These are phyloP conservation scores for Mirounga angustirostris DNA, from an alignment of 2,113 vertebrate genomes.

Conservation along the genomic window DNA sequence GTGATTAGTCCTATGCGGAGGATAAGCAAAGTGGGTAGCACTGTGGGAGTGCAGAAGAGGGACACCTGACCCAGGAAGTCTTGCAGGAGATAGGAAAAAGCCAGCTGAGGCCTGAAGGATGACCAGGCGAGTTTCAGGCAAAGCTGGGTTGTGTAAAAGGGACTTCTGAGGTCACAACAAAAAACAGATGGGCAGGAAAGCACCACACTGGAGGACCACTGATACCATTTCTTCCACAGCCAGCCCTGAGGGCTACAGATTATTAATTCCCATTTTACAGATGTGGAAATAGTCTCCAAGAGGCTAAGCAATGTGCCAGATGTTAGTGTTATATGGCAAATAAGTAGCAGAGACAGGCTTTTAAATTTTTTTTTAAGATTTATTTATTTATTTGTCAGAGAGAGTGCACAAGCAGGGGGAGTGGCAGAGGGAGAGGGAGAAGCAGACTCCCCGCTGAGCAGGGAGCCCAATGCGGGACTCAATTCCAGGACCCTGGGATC, in stretches of 20 bases:
- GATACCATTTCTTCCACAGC: neutral
- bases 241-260: neutral
- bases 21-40: too few species aligned
- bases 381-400: too few species aligned
- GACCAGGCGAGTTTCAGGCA: neutral
- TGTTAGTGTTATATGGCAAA: neutral
- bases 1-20: neutral
- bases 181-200: neutral
- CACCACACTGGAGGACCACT: accelerated
- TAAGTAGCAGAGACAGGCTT: neutral
- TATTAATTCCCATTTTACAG: neutral
- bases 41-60: neutral
- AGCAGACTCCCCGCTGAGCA: too few species aligned
- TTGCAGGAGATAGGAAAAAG: neutral
- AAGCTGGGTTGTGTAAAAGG: neutral
- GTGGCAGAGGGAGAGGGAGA: too few species aligned
- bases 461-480: too few species aligned
- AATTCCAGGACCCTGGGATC: too few species aligned
- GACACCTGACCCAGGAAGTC: neutral
- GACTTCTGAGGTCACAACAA: neutral
- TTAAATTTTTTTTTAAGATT: neutral
- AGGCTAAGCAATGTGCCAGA: neutral
- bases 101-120: neutral
- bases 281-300: neutral
- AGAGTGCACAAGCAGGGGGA: too few species aligned